Evolutionary conservation across 2,113 vertebrate species (phyloP).

Genomic region (Tricholaema leucomelas): DNA sequence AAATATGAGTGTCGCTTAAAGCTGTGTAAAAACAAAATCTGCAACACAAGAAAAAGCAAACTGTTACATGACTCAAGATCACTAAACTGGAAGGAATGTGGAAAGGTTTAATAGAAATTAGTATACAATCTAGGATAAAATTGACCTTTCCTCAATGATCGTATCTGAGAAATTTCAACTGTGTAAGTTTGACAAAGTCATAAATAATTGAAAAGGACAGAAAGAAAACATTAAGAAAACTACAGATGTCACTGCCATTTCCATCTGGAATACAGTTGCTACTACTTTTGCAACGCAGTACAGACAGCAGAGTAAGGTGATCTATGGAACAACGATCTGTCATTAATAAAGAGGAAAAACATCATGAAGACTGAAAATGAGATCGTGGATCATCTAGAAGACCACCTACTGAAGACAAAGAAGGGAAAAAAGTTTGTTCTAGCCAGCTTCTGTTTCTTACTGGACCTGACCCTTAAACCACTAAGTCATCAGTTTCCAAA

Average conservation of each 20-base stretch:
- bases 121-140: neutral
- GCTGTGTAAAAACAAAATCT: neutral
- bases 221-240: neutral
- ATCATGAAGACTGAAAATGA: neutral
- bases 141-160: neutral
- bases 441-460: slow-evolving; percentile 48
- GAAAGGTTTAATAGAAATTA: neutral
- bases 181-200: neutral
- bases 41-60: neutral
- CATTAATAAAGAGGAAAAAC: slow-evolving; percentile 58
- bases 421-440: slow-evolving; percentile 38
- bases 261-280: neutral
- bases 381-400: slow-evolving; percentile 15
- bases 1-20: neutral
- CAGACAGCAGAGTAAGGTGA: slow-evolving; percentile 19
- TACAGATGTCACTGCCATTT: neutral
- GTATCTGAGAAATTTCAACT: neutral
- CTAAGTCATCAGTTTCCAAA: slow-evolving; percentile 72
- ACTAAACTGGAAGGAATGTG: neutral
- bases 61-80: neutral
- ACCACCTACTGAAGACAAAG: neutral
- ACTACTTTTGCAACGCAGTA: neutral
- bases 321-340: slow-evolving; percentile 5
- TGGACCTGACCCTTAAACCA: slow-evolving; percentile 66
- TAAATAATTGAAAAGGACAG: slow-evolving; percentile 3